A percentile compares a stretch with the other conserved stretches of the same genome.
These are phyloP conservation scores for Smutsia gigantea DNA, from an alignment of 2,797 vertebrate species.

Conservation along the genomic window DNA sequence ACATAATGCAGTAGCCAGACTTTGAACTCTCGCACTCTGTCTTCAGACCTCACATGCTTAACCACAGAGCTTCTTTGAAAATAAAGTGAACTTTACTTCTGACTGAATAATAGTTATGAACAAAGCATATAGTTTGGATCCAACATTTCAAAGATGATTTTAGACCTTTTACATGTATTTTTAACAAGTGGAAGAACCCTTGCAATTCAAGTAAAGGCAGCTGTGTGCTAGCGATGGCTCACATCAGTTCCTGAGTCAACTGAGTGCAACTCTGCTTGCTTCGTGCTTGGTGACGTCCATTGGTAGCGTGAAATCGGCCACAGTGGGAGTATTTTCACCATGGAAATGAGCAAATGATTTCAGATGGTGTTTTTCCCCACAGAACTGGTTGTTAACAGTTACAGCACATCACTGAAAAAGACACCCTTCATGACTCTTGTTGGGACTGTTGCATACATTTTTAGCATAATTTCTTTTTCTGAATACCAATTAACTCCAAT, in stretches of 20 bases:
- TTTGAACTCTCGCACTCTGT: not conserved
- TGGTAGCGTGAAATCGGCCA: slow-evolving; percentile 36
- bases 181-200: not conserved
- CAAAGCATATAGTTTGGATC: not conserved
- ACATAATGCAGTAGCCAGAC: not conserved
- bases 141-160: not conserved
- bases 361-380: not conserved
- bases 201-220: not conserved
- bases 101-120: not conserved
- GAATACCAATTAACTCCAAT: not conserved
- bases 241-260: not conserved
- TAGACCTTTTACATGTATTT: not conserved
- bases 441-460: not conserved
- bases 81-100: not conserved
- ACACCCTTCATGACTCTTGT: not conserved
- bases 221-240: not conserved
- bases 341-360: not conserved
- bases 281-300: not conserved
- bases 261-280: not conserved
- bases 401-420: not conserved
- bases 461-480: not conserved
- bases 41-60: not conserved
- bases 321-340: slow-evolving; percentile 10
- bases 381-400: slow-evolving; percentile 39
- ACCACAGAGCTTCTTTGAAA: not conserved